Evolutionary conservation across 1,140 invertebrate species (phyloP).

Genomic region (Manduca sexta): DNA sequence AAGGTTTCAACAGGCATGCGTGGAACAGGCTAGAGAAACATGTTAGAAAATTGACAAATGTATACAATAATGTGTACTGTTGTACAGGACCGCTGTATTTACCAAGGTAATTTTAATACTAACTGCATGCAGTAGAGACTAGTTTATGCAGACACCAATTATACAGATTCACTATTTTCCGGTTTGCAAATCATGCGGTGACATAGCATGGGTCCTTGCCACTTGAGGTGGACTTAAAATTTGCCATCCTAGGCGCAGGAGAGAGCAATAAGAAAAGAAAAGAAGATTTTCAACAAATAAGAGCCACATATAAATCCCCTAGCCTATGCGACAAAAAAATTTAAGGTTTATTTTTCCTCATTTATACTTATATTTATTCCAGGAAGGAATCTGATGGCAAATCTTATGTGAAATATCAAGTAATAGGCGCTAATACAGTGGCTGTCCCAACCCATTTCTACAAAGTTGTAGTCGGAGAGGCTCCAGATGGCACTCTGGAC

Average conservation of each 20-base stretch:
- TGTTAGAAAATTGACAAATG: constrained; percentile 87
- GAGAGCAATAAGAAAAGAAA: no score
- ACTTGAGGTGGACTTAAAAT: no score
- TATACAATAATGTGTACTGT: constrained; percentile 92
- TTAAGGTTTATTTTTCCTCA: no score
- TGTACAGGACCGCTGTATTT: constrained; percentile 97
- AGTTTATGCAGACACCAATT: no score
- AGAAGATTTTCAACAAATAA: no score
- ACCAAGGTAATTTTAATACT: constrained; percentile 79
- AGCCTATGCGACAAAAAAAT: no score
- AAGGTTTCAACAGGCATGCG: constrained; percentile 94
- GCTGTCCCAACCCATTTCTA: constrained; percentile 99
- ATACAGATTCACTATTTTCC: no score
- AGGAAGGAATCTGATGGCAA: constrained; percentile 90
- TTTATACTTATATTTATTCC: constrained; percentile 16
- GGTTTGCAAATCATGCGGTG: no score
- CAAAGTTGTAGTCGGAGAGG: constrained; percentile 91
- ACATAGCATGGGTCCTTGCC: no score
- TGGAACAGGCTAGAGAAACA: constrained; percentile 96
- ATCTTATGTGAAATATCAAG: constrained; percentile 95
- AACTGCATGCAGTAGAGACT: no score
- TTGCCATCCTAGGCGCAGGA: no score
- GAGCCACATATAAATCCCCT: no score
- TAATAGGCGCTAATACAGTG: constrained; percentile 94
- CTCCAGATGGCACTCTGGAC: constrained; percentile 80